Conservation (phyloP, 2,888 invertebrate species). For the Pocota personata region DNA sequence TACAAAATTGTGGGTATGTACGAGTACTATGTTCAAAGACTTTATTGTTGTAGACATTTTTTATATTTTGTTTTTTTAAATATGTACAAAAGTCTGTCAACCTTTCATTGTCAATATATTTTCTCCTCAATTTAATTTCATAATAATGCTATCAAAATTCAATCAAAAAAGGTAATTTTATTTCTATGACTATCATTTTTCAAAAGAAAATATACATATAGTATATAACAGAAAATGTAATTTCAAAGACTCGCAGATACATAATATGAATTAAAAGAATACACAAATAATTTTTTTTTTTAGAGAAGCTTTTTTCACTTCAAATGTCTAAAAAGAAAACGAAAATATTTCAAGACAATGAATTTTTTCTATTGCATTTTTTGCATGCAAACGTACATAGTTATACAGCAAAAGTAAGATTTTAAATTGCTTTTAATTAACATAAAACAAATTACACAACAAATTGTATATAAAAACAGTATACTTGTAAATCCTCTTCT, state of each 20-base stretch:
- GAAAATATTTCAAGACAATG: constrained; percentile 43
- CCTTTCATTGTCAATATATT: neutral
- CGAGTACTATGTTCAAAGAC: neutral
- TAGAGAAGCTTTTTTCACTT: constrained; percentile 19
- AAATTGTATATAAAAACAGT: constrained; percentile 30
- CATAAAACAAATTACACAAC: neutral
- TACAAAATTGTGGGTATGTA: neutral
- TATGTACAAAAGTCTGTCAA: neutral
- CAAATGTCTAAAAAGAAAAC: neutral
- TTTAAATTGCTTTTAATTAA: neutral
- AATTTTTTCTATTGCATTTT: constrained; percentile 60
- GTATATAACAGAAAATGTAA: too few relatives aligned
- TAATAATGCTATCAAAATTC: neutral
- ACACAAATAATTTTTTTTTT: constrained; percentile 10
- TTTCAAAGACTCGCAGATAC: constrained; percentile 4
- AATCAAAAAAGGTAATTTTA: neutral
- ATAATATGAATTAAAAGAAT: neutral
- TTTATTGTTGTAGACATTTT: neutral
- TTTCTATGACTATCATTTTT: constrained; percentile 18
- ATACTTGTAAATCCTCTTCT: constrained; percentile 9
- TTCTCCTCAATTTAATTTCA: neutral
- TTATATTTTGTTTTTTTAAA: neutral
- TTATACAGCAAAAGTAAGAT: neutral
- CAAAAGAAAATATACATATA: neutral
- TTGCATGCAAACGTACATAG: constrained; percentile 24